Base-by-base conservation (phyloP, 92 coral and sea anemone species). In the Phenganax stokvisi region DNA sequence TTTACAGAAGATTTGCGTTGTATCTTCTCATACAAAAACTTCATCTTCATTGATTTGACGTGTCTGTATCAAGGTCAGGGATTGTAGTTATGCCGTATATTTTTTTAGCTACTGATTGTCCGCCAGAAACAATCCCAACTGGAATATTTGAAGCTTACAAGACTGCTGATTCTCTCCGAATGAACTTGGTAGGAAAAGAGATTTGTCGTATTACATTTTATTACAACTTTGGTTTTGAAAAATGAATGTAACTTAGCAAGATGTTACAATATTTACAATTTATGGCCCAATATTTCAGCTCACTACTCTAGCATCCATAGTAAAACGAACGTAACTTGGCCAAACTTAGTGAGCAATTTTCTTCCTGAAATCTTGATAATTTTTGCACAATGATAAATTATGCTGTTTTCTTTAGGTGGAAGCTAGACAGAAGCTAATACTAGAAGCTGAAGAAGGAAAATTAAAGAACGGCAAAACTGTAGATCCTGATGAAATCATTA, bases 401-500 rank as follows among this genome's bases (percentile, higher is more conserved):
- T 54, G 29, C 62, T 76, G 72, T 28, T 12, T 44, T 76, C 37
- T 29, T 6, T 79, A 94, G 98, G 96, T 94, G 68, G 98, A 94
- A 81, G 97, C 97, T 54, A 93, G 98, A 55, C 98, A 94, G 83
- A 92, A 89, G 77, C 88, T 90, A 8, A 87, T 94, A 80, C 87
- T 94, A 28, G 97, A 94, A 73, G 97, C 98, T n/a, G 98, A 94
- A 58, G 89, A 87, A 17, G 89, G 78, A 51, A 88, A 84, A 47
- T 88, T 92, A 25, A 87, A 87, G 30, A 78, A 47, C 11, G 88
- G 75, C 68, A 92, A 94, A 81, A 87, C 86, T 44, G 60, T 78
- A 1, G 87, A 90, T 30, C 98, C 97, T 6, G 98, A 94, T 31
- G 79, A 88, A 3, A 90, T 93, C 44, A 97, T 93, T 47, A 88